Base-by-base conservation (phyloP, 2,888 invertebrate species). In the Dorcus hopei region DNA sequence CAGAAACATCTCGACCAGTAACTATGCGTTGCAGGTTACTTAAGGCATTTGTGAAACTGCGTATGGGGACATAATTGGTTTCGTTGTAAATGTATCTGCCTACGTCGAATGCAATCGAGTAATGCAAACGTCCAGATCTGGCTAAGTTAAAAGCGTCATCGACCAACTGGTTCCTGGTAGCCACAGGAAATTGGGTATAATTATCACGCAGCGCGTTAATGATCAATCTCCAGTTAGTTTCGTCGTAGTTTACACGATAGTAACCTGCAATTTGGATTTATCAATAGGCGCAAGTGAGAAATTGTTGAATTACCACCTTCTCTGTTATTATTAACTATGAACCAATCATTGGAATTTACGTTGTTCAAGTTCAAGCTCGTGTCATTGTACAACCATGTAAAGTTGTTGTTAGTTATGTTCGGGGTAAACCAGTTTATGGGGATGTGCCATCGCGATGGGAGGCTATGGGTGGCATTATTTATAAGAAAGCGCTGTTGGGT, bases 1-100 rank as follows among this genome's bases (percentile, higher is more conserved):
- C 9, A n/a, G 49, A 39, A 6, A 48, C 43, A 7, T 40, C n/a
- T 5, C 23, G 33, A 5, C 59, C 59, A 8, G 55, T 52, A 8
- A 49, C 47, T 16, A 59, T 42, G 3, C 56, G 40, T 42, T 59
- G 55, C 23, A 59, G 39, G 43, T 59, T 39, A 19, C 56, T 41
- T 9, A 52, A 59, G 33, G 42, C 59, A 9, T 41, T 52, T 5
- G 49, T 49, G 14, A 80, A 80, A 3, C 80, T 66, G 47, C 77
- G 48, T 23, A 88, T 87, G 0, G 89, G 87, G 8, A 87, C 80
- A 72, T 85, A 87, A 67, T 88, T 86, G 0, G 72, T 74, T 70
- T 86, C 85, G 1, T 79, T 70, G 0, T 74, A 73, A 68, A 90
- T 74, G 72, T 89, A 90, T 3, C 74, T 73, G 0, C 85, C 81